A percentile compares a stretch with the other conserved stretches of the same genome.
These are phyloP conservation scores for Arrhamphus sclerolepis DNA, from an alignment of 2,797 vertebrate genomes.

Conservation along the genomic window DNA sequence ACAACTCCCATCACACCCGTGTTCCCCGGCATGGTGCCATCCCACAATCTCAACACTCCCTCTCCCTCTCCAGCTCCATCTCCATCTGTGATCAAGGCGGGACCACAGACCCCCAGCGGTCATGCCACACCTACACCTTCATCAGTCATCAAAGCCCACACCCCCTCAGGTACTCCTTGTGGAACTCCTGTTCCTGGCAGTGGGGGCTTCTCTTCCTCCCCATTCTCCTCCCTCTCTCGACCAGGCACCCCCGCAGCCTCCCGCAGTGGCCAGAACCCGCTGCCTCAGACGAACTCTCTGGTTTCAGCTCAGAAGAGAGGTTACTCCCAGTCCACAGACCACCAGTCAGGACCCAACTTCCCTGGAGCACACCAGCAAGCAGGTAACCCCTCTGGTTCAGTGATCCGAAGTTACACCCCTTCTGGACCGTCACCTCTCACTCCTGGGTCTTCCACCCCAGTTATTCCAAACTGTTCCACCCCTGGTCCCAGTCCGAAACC, in stretches of 20 bases:
- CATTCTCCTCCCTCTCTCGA: conserved; percentile 79
- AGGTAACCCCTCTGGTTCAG: conserved; percentile 81
- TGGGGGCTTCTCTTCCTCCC: conserved; percentile 80
- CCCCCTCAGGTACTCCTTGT: conserved; percentile 81
- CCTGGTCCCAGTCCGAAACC: conserved; percentile 77
- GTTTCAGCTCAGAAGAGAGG: conserved; percentile 57
- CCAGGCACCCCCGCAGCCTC: conserved; percentile 78
- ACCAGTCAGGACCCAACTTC: conserved; percentile 79
- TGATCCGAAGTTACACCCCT: conserved; percentile 88
- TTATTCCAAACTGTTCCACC: conserved; percentile 68
- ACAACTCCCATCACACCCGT: conserved; percentile 84
- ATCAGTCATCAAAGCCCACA: conserved; percentile 83
- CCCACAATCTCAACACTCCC: conserved; percentile 71
- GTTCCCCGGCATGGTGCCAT: conserved; percentile 89
- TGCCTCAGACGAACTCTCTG: conserved; percentile 77
- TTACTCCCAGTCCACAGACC: conserved; percentile 84
- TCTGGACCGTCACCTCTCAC: conserved; percentile 78
- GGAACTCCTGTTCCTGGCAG: conserved; percentile 77
- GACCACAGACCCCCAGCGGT: conserved; percentile 73
- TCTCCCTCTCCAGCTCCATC: conserved; percentile 81
- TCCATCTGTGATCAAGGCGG: conserved; percentile 88
- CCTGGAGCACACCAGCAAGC: conserved; percentile 79
- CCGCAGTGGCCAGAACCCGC: conserved; percentile 75
- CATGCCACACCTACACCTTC: conserved; percentile 73
- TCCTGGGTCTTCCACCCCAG: conserved; percentile 80